Evolutionary conservation across 2,113 vertebrate species (phyloP).

Genomic region (Xyrauchen texanus): DNA sequence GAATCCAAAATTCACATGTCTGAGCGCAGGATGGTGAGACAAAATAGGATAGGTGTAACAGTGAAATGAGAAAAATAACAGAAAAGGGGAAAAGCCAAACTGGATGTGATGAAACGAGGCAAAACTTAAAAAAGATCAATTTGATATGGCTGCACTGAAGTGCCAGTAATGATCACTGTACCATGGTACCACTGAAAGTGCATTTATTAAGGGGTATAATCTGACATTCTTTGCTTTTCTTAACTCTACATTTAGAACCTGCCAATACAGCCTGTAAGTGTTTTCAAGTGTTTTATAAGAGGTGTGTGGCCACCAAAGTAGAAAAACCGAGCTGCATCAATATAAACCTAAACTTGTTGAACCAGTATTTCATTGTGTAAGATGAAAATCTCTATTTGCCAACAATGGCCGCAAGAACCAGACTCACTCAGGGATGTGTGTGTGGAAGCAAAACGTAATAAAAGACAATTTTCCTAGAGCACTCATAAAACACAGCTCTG

Average conservation of each 20-base stretch:
- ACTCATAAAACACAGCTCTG: constrained; percentile 26
- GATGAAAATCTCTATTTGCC: constrained; percentile 1
- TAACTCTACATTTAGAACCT: too few species aligned
- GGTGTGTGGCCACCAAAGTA: constrained; percentile 28
- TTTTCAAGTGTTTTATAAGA: constrained; percentile 2
- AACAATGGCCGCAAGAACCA: constrained; percentile 8
- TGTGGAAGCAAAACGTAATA: not conserved
- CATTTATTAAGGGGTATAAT: too few species aligned
- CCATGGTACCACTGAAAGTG: too few species aligned
- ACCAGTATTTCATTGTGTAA: constrained; percentile 22
- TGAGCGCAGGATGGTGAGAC: constrained; percentile 14
- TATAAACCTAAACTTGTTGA: constrained; percentile 40
- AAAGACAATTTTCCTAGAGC: constrained; percentile 20
- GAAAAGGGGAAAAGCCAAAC: too few species aligned
- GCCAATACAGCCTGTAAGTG: too few species aligned
- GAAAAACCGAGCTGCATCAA: constrained; percentile 18
- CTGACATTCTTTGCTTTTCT: too few species aligned
- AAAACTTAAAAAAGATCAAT: too few species aligned
- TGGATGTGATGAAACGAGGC: too few species aligned
- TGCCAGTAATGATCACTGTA: too few species aligned
- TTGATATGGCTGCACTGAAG: too few species aligned
- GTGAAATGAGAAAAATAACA: constrained; percentile 29
- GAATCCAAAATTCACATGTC: constrained; percentile 45
- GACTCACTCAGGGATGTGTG: not conserved
- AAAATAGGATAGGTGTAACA: not conserved